Evolutionary conservation across 1,140 invertebrate genomes (phyloP).

Genomic region (Centruroides sculpturatus): DNA sequence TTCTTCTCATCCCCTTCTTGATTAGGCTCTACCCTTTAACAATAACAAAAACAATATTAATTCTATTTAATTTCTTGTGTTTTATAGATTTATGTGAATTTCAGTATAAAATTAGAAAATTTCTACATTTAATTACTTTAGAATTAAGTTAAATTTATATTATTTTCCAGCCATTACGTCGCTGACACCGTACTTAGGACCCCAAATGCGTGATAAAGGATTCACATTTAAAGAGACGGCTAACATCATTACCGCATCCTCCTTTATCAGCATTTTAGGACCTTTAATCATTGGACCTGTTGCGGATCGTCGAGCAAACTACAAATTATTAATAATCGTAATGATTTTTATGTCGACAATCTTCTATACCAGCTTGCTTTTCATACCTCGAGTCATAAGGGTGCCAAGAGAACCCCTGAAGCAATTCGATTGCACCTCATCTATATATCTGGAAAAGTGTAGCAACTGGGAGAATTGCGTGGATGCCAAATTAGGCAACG

Average conservation of each 20-base stretch:
- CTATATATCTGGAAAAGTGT: conserved; percentile 17
- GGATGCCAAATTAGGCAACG: conserved; percentile 7
- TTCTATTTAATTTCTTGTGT: no score
- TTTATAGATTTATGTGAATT: no score
- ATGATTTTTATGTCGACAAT: background rate
- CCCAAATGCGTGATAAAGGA: background rate
- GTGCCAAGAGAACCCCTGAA: conserved; percentile 6
- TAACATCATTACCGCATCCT: background rate
- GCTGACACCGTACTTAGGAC: background rate
- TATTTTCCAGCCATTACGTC: background rate
- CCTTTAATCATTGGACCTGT: background rate
- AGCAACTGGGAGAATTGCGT: conserved; percentile 18
- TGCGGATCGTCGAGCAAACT: background rate
- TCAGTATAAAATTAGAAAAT: no score
- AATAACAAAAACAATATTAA: no score
- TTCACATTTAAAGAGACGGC: background rate
- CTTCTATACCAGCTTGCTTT: background rate
- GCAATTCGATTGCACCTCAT: conserved; percentile 17
- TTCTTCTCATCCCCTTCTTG: no score
- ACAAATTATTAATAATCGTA: background rate
- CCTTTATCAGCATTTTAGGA: background rate
- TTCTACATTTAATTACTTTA: no score
- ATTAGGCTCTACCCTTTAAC: no score
- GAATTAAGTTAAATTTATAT: background rate
- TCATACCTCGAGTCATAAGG: background rate